phyloP scores from a whole-genome alignment of 2,888 invertebrate species.

The Clepsis dumicolana region DNA sequence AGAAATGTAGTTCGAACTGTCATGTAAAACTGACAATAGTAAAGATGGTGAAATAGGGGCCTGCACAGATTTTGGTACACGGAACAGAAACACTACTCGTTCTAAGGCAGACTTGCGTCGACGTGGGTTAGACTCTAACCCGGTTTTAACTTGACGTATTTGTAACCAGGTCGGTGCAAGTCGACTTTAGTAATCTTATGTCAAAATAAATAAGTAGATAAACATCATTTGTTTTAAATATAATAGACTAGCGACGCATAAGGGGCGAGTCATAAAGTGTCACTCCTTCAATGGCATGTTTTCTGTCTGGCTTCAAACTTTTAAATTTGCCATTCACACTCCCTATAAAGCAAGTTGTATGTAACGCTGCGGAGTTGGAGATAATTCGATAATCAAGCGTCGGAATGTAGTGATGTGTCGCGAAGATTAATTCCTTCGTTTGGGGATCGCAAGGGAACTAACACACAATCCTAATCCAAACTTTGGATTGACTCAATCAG shows the following conservation, averaged over 20 bases:
- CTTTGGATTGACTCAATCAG: constrained; percentile 59
- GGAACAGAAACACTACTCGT: background rate
- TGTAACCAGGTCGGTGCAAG: no score
- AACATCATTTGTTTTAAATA: background rate
- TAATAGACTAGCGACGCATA: no score
- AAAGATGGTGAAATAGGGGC: no score
- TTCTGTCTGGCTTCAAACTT: background rate
- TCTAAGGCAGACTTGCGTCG: no score
- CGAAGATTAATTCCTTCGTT: constrained; percentile 36
- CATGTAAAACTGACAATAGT: no score
- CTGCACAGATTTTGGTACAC: no score
- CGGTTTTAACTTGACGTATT: no score
- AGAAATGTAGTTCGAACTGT: no score
- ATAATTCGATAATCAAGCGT: constrained; percentile 35
- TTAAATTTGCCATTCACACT: background rate
- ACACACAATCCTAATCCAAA: constrained; percentile 54
- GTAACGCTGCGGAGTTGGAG: constrained; percentile 20
- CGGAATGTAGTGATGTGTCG: constrained; percentile 30
- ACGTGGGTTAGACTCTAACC: no score
- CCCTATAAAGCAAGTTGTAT: constrained; percentile 10
- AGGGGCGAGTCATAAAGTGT: background rate
- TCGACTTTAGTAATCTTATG: no score
- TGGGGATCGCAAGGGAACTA: constrained; percentile 17
- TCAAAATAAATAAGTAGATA: no score
- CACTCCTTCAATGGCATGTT: background rate